Evolutionary conservation across 2,797 vertebrate genomes (phyloP).

Genomic region (Kryptolebias ocellatus): DNA sequence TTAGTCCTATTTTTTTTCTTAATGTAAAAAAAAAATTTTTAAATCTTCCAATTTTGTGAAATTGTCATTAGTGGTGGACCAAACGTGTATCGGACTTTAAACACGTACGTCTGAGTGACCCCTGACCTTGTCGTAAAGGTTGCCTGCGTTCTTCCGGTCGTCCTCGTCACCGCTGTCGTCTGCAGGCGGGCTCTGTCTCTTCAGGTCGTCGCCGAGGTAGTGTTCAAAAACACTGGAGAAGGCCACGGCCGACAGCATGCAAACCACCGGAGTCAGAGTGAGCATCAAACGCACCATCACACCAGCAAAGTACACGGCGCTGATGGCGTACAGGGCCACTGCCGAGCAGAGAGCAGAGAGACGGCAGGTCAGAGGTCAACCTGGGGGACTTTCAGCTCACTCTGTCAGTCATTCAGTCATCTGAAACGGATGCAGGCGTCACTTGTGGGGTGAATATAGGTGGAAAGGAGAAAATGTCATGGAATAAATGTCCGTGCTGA

Average conservation of each 20-base stretch:
- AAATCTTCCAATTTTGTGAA: too few species aligned
- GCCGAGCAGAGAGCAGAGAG: conserved; percentile 17
- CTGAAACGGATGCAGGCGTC: background rate
- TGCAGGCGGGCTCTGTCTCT: conserved; percentile 91
- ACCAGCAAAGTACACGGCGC: conserved; percentile 93
- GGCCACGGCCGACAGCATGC: conserved; percentile 96
- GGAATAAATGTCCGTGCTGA: too few species aligned
- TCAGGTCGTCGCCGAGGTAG: conserved; percentile 94
- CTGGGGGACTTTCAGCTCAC: too few species aligned
- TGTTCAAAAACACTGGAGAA: conserved; percentile 98
- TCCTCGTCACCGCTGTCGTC: conserved; percentile 98
- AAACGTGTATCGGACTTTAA: too few species aligned
- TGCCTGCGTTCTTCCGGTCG: conserved; percentile 92
- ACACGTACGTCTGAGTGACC: too few species aligned
- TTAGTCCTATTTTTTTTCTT: too few species aligned
- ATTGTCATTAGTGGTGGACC: too few species aligned
- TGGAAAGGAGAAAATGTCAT: too few species aligned
- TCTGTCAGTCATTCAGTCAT: background rate
- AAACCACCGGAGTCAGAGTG: conserved; percentile 95
- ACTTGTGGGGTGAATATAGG: too few species aligned
- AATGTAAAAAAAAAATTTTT: too few species aligned
- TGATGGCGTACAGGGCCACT: conserved; percentile 95
- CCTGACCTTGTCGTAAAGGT: conserved; percentile 93
- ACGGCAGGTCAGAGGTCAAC: conserved; percentile 3
- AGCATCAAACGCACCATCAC: conserved; percentile 98